phyloP scores from a whole-genome alignment of 2,888 invertebrate genomes.

The Chymomyza amoena region DNA sequence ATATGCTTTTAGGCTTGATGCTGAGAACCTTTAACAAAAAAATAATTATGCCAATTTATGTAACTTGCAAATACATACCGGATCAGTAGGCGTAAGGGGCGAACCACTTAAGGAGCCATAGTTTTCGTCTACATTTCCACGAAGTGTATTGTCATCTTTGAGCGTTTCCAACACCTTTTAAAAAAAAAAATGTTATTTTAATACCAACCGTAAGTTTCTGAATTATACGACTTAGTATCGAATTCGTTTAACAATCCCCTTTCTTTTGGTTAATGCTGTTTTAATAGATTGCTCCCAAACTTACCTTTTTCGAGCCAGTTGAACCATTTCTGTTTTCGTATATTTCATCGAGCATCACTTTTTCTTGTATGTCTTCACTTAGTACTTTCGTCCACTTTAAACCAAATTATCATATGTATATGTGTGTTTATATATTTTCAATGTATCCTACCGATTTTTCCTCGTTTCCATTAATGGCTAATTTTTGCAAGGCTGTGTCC shows the following conservation, averaged over 20 bases:
- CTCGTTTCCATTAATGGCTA: not conserved
- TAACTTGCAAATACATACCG: not conserved
- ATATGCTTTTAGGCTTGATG: slow-evolving; percentile 79
- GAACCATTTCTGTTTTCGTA: slow-evolving; percentile 49
- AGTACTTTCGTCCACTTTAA: not conserved
- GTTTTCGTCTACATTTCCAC: not conserved
- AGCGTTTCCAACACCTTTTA: no score
- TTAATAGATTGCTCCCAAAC: not conserved
- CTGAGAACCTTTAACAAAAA: not conserved
- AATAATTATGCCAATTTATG: no score
- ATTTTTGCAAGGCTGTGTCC: not conserved
- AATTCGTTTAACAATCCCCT: no score
- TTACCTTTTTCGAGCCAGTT: not conserved
- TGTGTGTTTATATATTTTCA: not conserved
- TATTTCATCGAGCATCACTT: slow-evolving; percentile 60
- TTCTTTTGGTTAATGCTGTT: no score
- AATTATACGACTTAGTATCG: no score
- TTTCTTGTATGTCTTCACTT: not conserved
- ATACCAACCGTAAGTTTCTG: no score
- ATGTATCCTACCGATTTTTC: not conserved
- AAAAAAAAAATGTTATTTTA: no score
- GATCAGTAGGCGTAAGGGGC: not conserved
- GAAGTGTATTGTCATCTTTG: not conserved
- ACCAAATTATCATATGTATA: not conserved
- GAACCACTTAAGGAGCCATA: not conserved